Evolutionary conservation across 2,888 invertebrate genomes (phyloP).

Genomic region (Meganola albula): DNA sequence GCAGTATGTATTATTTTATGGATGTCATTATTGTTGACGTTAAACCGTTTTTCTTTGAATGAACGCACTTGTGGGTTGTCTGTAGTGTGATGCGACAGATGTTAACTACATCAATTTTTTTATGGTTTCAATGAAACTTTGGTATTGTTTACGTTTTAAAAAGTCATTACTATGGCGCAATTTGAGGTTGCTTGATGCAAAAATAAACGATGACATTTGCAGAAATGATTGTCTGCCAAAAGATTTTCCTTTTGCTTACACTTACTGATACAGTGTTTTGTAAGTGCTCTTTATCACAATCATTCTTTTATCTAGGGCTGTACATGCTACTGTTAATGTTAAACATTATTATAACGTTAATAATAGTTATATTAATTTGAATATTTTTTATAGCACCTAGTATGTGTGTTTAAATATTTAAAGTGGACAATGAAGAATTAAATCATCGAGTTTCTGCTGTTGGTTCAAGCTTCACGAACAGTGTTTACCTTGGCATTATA

Average conservation of each 20-base stretch:
- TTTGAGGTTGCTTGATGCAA: slow-evolving; percentile 5
- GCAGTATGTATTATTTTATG: slow-evolving; percentile 16
- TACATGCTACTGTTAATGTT: no score
- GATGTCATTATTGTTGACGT: slow-evolving; percentile 6
- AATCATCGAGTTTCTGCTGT: no score
- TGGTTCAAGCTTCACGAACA: no score
- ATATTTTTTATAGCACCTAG: no score
- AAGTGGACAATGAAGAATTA: no score
- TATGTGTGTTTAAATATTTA: no score
- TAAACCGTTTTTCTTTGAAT: slow-evolving; percentile 8
- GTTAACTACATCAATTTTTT: slow-evolving; percentile 16
- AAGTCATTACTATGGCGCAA: slow-evolving; percentile 1
- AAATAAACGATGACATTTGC: slow-evolving; percentile 9
- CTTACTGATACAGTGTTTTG: no score
- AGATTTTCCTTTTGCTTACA: neutral
- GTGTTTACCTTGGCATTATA: neutral
- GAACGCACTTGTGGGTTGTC: slow-evolving; percentile 24
- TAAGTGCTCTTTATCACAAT: no score
- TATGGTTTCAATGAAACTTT: slow-evolving; percentile 26
- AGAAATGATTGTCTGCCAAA: neutral
- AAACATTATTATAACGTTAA: no score
- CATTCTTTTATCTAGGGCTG: no score
- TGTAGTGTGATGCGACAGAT: slow-evolving; percentile 20
- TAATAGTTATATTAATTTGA: no score
- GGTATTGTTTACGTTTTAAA: slow-evolving; percentile 20